phyloP scores from a whole-genome alignment of 2,888 invertebrate species.

The Apoda limacodes region DNA sequence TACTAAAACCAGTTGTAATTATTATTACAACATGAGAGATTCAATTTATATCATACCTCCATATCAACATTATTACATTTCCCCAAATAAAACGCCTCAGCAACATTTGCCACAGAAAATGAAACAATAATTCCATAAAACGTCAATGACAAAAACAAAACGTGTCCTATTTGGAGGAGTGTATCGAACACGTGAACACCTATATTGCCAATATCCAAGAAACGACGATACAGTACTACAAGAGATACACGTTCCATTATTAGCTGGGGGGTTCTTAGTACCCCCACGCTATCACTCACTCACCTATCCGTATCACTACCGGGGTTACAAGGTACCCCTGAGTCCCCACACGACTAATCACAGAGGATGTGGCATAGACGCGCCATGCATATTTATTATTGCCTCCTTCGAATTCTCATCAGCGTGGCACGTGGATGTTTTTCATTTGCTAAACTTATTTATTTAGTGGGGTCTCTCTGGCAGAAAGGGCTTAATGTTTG shows the following conservation, averaged over 20 bases:
- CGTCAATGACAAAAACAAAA: slow-evolving; percentile 58
- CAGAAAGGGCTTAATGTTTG: slow-evolving; percentile 58
- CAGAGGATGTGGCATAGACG: slow-evolving; percentile 66
- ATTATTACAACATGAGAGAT: too few relatives aligned
- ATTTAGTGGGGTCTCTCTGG: slow-evolving; percentile 55
- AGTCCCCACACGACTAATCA: slow-evolving; percentile 59
- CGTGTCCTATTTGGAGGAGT: too few relatives aligned
- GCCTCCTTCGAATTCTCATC: slow-evolving; percentile 56
- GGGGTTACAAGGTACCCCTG: too few relatives aligned
- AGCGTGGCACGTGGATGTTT: slow-evolving; percentile 49
- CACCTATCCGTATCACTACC: slow-evolving; percentile 39
- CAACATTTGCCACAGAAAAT: too few relatives aligned
- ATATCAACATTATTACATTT: too few relatives aligned
- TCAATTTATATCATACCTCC: too few relatives aligned
- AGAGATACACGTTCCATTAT: slow-evolving; percentile 56
- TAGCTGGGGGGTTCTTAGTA: slow-evolving; percentile 59
- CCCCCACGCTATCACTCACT: slow-evolving; percentile 66
- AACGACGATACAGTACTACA: slow-evolving; percentile 57
- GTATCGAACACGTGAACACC: slow-evolving; percentile 50
- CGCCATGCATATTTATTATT: slow-evolving; percentile 68
- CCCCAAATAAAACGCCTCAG: too few relatives aligned
- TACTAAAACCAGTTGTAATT: too few relatives aligned
- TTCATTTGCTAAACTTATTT: slow-evolving; percentile 62
- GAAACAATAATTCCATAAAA: too few relatives aligned
- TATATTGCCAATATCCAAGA: slow-evolving; percentile 67